Conservation (phyloP, 1,140 invertebrate species). For the Drosophila athabasca region DNA sequence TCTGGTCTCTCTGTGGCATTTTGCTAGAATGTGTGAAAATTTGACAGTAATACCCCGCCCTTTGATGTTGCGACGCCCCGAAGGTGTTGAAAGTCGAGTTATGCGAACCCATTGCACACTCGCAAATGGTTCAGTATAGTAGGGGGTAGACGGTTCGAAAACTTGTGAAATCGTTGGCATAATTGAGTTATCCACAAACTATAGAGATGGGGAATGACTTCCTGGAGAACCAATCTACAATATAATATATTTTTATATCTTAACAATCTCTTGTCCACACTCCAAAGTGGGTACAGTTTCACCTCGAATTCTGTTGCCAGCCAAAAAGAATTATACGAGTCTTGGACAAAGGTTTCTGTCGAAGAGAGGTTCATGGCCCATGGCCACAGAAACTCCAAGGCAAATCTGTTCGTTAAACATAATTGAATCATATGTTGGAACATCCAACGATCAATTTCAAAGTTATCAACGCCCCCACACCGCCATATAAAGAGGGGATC, state of each 20-base stretch:
- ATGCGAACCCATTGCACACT: too few species aligned
- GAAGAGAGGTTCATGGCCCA: constrained; percentile 39
- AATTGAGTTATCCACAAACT: constrained; percentile 43
- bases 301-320: background rate
- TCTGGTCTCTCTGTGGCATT: constrained; percentile 13
- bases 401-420: constrained; percentile 11
- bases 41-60: constrained; percentile 65
- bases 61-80: constrained; percentile 59
- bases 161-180: constrained; percentile 42
- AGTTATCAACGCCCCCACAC: constrained; percentile 48
- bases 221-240: too few species aligned
- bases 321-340: constrained; percentile 16
- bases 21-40: constrained; percentile 71
- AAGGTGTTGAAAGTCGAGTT: constrained; percentile 58
- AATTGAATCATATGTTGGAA: constrained; percentile 20
- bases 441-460: constrained; percentile 48
- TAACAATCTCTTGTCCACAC: background rate
- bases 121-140: background rate
- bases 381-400: constrained; percentile 26
- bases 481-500: constrained; percentile 39
- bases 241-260: too few species aligned
- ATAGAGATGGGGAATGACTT: background rate
- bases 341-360: constrained; percentile 7
- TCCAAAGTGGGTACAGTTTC: background rate
- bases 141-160: background rate